phyloP scores from a whole-genome alignment of 1,140 invertebrate genomes.

The Matsumurasca onukii region DNA sequence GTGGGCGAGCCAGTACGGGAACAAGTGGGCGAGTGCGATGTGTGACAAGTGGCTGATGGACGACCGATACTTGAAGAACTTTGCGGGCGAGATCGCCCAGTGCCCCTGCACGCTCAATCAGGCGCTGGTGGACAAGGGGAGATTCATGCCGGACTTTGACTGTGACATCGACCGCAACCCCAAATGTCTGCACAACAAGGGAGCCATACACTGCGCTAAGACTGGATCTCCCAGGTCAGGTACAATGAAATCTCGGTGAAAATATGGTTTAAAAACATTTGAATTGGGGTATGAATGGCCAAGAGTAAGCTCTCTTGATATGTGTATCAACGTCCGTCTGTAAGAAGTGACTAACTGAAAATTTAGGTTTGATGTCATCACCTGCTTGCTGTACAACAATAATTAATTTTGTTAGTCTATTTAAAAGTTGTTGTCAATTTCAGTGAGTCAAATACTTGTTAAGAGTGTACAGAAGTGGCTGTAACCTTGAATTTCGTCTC shows the following conservation, averaged over 20 bases:
- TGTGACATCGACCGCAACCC: slow-evolving; percentile 92
- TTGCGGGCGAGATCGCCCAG: slow-evolving; percentile 74
- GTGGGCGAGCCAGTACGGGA: slow-evolving; percentile 77
- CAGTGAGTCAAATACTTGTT: too few relatives aligned
- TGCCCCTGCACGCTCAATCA: slow-evolving; percentile 93
- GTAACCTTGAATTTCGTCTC: too few relatives aligned
- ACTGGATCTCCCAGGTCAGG: slow-evolving; percentile 87
- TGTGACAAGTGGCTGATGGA: slow-evolving; percentile 88
- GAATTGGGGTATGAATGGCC: background rate
- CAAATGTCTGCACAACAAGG: slow-evolving; percentile 84
- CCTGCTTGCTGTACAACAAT: too few relatives aligned
- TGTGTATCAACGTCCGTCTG: too few relatives aligned
- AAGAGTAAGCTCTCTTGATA: background rate
- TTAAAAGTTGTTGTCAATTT: too few relatives aligned
- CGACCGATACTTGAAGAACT: slow-evolving; percentile 86
- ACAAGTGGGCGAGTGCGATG: slow-evolving; percentile 74
- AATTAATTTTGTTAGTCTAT: too few relatives aligned
- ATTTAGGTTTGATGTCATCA: too few relatives aligned
- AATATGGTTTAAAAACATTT: background rate
- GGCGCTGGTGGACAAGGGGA: slow-evolving; percentile 86
- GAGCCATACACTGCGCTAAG: slow-evolving; percentile 88
- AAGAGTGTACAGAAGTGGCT: too few relatives aligned
- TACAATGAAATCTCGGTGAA: background rate
- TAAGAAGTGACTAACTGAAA: too few relatives aligned
- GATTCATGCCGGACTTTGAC: slow-evolving; percentile 86